These are phyloP conservation scores for Pogonocichla stellata DNA, from an alignment of 2,113 vertebrate species.

Conservation along the genomic window DNA sequence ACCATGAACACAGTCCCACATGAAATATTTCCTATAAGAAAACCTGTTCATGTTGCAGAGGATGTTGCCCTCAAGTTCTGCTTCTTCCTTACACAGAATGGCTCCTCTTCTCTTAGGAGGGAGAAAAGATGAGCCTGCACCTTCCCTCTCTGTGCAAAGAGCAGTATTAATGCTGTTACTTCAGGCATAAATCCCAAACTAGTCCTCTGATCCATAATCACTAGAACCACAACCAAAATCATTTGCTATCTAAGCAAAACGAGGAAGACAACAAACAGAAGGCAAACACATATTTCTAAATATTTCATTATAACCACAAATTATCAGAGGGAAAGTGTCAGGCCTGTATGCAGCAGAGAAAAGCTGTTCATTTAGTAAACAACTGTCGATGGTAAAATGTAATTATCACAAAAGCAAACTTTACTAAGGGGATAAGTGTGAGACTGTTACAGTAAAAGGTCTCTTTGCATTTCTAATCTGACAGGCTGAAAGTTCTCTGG, in stretches of 20 bases:
- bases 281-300: slow-evolving; percentile 3
- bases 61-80: neutral
- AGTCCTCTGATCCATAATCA: neutral
- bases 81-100: neutral
- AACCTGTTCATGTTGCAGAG: fast-evolving
- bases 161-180: neutral
- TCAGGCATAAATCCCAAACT: neutral
- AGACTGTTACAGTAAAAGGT: slow-evolving; percentile 68
- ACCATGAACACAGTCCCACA: neutral
- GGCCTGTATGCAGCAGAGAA: slow-evolving; percentile 61
- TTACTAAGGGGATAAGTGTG: slow-evolving; percentile 71
- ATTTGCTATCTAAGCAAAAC: neutral
- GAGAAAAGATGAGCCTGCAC: neutral
- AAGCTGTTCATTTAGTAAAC: slow-evolving; percentile 70
- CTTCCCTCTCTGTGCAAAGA: neutral
- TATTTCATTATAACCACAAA: slow-evolving; percentile 43
- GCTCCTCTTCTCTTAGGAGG: neutral
- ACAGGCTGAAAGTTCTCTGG: slow-evolving; percentile 57
- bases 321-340: slow-evolving; percentile 49
- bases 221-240: neutral
- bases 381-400: slow-evolving; percentile 56
- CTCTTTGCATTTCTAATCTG: slow-evolving; percentile 71
- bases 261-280: neutral
- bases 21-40: neutral
- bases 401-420: slow-evolving; percentile 77